phyloP scores from a whole-genome alignment of 2,113 vertebrate species.

The Actenoides lindsayi region DNA sequence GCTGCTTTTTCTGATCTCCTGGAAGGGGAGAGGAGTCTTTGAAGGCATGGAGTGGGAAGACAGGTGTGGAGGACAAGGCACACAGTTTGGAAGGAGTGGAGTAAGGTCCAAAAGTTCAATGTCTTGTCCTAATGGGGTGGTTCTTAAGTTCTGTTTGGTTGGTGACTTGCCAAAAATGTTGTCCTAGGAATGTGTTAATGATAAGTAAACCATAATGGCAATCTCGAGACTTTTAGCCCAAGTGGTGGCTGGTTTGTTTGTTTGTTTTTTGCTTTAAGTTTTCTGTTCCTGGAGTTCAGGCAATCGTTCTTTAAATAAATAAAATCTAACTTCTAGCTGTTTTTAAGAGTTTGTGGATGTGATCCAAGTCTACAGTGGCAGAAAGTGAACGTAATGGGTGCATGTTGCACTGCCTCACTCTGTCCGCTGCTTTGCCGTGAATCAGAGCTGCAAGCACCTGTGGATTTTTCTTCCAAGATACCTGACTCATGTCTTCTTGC shows the following conservation, averaged over 20 bases:
- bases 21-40: background rate
- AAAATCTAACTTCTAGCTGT: background rate
- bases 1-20: background rate
- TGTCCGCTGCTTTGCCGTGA: background rate
- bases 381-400: background rate
- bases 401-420: background rate
- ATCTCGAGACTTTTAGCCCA: background rate
- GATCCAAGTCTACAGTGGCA: accelerated
- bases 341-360: background rate
- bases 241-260: background rate
- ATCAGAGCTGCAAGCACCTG: background rate
- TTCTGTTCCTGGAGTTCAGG: background rate
- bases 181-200: background rate
- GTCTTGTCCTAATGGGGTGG: background rate
- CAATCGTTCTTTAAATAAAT: background rate
- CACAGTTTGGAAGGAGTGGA: background rate
- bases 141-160: background rate
- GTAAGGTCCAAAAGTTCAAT: background rate
- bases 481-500: background rate
- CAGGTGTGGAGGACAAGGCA: background rate
- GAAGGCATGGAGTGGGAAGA: background rate
- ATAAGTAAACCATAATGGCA: background rate
- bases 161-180: background rate
- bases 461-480: background rate
- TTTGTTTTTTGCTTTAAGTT: background rate